Conservation (phyloP, 2,797 vertebrate species). For the Alca torda region DNA sequence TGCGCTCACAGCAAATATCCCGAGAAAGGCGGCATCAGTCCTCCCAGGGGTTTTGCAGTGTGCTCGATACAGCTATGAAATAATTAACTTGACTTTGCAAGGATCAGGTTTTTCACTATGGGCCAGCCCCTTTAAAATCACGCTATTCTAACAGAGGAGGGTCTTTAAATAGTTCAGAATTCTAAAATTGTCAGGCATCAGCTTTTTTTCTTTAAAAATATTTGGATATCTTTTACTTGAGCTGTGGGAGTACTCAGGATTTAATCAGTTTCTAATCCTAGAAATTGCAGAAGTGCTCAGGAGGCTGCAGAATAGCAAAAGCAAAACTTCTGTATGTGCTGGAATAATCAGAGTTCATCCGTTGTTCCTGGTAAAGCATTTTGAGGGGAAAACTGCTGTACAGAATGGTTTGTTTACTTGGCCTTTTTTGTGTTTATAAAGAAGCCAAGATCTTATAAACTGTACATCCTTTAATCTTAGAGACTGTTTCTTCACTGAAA, state of each 20-base stretch:
- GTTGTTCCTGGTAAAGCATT: not conserved
- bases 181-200: slow-evolving; percentile 14
- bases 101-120: not conserved
- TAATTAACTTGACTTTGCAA: not conserved
- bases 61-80: not conserved
- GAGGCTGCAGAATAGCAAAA: not conserved
- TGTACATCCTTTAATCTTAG: not conserved
- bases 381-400: not conserved
- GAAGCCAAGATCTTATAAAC: not conserved
- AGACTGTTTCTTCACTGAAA: not conserved
- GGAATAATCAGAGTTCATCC: not conserved
- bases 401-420: not conserved
- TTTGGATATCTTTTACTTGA: slow-evolving; percentile 4
- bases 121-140: not conserved
- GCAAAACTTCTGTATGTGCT: not conserved
- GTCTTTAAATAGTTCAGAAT: slow-evolving; percentile 19
- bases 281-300: not conserved
- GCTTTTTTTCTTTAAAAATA: slow-evolving; percentile 25
- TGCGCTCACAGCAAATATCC: not conserved
- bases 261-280: slow-evolving; percentile 10
- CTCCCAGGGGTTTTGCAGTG: not conserved
- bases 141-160: not conserved
- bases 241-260: not conserved
- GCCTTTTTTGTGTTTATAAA: not conserved
- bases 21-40: accelerated